Evolutionary conservation across 1,140 invertebrate genomes (phyloP), one percentile per base, ranked within the genome.

Genomic region (Hycleus cichorii): DNA sequence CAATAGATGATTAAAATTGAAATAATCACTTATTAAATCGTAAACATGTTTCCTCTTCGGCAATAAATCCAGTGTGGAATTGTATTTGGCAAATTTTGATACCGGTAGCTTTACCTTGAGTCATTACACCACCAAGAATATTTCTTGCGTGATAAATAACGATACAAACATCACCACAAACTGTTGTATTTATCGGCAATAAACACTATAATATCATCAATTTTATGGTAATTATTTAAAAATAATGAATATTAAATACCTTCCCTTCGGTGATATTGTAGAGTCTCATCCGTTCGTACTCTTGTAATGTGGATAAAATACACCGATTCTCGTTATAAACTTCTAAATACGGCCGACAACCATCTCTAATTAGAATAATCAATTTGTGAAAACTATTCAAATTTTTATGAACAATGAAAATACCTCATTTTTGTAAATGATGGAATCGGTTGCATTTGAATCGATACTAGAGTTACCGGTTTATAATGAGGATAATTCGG

Each of bases 271-370:
- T 80, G 56, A 88, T 82, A 57, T 84, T 83, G 66, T 85, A 90
- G n/a, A 90, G 69, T 63, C 85, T 84, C 81, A 97, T 88, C 68
- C 84, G 85, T 62, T 97, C 94, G 72, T 97, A 97, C 57, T 94
- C 91, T 65, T 90, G 84, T 49, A 86, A 70, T 1, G 93, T 94
- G 0, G 88, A 87, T 9, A 93, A 80, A 9, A 95, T 75, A 69
- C 91, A 80, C 45, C 91, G 83, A 58, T 93, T 91, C 67, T 91
- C 92, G 66, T 90, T 88, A 72, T 88, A 95, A 39, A 97, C 83
- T 76, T 98, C 94, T 24, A 95, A 80, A 76, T 92, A 97, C 9
- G 94, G 93, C 59, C 93, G 80, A 71, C 93, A 96, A 1, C 95
- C 95, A 78, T 95, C 95, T 55, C 90, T 89, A 66, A 32, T 32